These are phyloP conservation scores for Ormyrus nitidulus DNA, from an alignment of 2,888 invertebrate species.

Conservation along the genomic window DNA sequence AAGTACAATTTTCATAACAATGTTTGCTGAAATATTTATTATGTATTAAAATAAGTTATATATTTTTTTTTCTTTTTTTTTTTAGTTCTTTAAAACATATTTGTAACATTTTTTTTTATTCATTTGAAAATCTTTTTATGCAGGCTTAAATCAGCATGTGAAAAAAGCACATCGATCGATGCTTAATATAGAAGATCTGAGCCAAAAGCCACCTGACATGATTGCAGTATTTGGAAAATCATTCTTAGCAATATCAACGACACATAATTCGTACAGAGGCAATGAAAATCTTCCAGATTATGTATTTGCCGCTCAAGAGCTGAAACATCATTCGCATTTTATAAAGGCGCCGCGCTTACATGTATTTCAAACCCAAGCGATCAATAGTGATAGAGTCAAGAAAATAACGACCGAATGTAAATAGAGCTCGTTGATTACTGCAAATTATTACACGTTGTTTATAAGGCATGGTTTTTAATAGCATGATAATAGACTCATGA, in stretches of 20 bases:
- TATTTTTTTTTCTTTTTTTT: no score
- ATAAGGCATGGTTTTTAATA: no score
- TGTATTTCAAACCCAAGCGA: constrained; percentile 42
- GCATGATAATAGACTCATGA: no score
- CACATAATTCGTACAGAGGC: background rate
- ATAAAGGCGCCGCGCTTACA: constrained; percentile 20
- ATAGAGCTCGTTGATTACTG: constrained; percentile 15
- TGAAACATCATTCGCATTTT: constrained; percentile 30
- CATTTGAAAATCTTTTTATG: no score
- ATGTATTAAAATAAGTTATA: no score
- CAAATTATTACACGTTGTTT: background rate
- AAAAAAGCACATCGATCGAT: constrained; percentile 14
- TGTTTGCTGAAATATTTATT: no score
- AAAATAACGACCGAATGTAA: constrained; percentile 27
- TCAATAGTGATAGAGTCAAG: constrained; percentile 27
- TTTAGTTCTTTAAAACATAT: no score
- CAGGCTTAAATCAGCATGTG: background rate
- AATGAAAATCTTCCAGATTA: constrained; percentile 26
- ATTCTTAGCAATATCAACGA: constrained; percentile 10
- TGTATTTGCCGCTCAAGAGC: constrained; percentile 11
- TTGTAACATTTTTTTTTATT: no score
- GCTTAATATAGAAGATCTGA: background rate
- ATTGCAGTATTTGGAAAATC: constrained; percentile 1
- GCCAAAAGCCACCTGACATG: background rate
- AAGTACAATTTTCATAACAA: no score